phyloP scores from a whole-genome alignment of 2,888 invertebrate genomes.

The Tetranychus truncatus region DNA sequence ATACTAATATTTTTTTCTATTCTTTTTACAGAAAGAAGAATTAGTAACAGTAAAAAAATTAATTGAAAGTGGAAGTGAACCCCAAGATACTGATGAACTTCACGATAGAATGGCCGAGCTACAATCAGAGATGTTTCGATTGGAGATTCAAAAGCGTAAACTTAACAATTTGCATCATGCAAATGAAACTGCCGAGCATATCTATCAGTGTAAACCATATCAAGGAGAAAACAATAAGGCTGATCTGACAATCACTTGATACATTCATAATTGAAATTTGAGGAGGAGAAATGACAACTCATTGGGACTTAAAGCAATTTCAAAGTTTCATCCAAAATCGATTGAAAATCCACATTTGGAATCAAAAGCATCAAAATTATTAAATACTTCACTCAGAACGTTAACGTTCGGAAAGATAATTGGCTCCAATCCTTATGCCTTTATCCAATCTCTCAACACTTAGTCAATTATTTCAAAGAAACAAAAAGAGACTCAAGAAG shows the following conservation, averaged over 20 bases:
- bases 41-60: constrained; percentile 80
- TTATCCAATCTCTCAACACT: too few relatives aligned
- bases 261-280: too few relatives aligned
- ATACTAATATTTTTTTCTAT: neutral
- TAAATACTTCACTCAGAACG: too few relatives aligned
- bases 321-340: too few relatives aligned
- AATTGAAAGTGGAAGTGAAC: constrained; percentile 45
- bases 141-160: constrained; percentile 18
- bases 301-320: too few relatives aligned
- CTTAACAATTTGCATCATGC: constrained; percentile 4
- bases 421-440: too few relatives aligned
- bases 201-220: neutral
- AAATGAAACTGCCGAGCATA: neutral
- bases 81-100: constrained; percentile 55
- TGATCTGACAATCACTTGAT: constrained; percentile 1
- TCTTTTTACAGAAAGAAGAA: constrained; percentile 62
- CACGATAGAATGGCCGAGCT: constrained; percentile 81
- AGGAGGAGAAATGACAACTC: too few relatives aligned
- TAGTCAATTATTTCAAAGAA: too few relatives aligned
- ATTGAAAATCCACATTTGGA: too few relatives aligned
- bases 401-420: too few relatives aligned
- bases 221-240: neutral
- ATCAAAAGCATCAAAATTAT: too few relatives aligned
- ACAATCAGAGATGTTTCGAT: constrained; percentile 48
- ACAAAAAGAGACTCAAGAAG: too few relatives aligned